A percentile compares a stretch with the other conserved stretches of the same genome.
Evolutionary conservation across 2,113 vertebrate species (phyloP).

Genomic region (Ursus arctos): DNA sequence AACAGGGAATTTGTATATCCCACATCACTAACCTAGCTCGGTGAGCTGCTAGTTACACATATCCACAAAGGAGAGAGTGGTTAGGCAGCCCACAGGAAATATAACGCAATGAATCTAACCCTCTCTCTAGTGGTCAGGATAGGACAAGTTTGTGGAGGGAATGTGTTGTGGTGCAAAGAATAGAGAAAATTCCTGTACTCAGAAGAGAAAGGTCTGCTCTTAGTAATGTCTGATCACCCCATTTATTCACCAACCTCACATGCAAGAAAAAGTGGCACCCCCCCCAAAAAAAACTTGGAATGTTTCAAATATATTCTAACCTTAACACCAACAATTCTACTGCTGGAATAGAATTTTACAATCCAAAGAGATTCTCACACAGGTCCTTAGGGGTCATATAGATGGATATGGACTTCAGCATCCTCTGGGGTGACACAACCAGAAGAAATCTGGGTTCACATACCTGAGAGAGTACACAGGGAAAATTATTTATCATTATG

Average conservation of each 20-base stretch:
- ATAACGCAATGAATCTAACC: not conserved
- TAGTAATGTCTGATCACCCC: not conserved
- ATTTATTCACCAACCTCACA: not conserved
- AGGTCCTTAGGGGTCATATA: not conserved
- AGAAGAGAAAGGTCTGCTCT: not conserved
- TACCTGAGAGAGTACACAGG: not conserved
- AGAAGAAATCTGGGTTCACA: not conserved
- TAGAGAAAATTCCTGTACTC: not conserved
- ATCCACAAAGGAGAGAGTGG: not conserved
- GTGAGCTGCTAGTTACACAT: not conserved
- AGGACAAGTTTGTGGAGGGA: not conserved
- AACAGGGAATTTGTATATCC: not conserved
- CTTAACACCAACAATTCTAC: not conserved
- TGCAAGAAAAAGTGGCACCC: not conserved
- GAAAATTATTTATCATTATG: not conserved
- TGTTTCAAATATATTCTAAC: not conserved
- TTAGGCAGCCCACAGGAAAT: not conserved
- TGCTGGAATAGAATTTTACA: not conserved
- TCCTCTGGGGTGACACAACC: not conserved
- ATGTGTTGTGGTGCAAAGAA: not conserved
- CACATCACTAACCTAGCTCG: not conserved
- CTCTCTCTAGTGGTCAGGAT: not conserved
- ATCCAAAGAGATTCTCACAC: not conserved
- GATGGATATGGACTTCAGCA: not conserved
- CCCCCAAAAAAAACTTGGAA: not conserved